Conservation (phyloP, 2,797 vertebrate genomes). For the Siniperca scherzeri region DNA sequence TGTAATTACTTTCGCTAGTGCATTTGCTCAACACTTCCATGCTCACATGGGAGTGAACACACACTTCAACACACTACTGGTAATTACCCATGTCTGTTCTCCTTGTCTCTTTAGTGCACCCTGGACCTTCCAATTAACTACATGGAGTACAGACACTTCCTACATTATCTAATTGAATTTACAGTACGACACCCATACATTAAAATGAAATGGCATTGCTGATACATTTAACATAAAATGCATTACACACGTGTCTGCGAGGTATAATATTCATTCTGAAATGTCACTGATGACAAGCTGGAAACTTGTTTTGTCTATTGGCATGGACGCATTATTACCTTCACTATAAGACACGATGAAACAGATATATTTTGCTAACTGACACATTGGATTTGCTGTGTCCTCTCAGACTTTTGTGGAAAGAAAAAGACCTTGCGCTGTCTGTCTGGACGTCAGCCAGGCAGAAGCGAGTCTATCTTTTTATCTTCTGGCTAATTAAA, state of each 20-base stretch:
- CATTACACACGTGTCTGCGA: slow-evolving; percentile 6
- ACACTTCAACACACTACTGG: slow-evolving; percentile 17
- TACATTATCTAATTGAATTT: slow-evolving; percentile 57
- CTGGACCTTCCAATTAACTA: slow-evolving; percentile 65
- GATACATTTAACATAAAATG: slow-evolving; percentile 17
- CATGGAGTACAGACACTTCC: slow-evolving; percentile 43
- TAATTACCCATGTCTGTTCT: slow-evolving; percentile 67
- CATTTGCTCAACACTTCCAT: slow-evolving; percentile 2
- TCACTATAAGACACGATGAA: slow-evolving; percentile 27
- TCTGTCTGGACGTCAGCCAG: slow-evolving; percentile 43
- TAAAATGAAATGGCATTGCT: slow-evolving; percentile 44
- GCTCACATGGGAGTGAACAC: background rate
- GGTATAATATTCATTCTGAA: slow-evolving; percentile 33
- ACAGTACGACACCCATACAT: slow-evolving; percentile 14
- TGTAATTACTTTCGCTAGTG: slow-evolving; percentile 62
- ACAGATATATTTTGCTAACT: slow-evolving; percentile 51
- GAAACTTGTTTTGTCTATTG: slow-evolving; percentile 48
- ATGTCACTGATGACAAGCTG: slow-evolving; percentile 38
- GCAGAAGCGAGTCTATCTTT: slow-evolving; percentile 47
- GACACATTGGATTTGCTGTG: slow-evolving; percentile 42
- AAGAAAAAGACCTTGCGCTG: slow-evolving; percentile 42
- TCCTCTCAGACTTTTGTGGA: slow-evolving; percentile 30
- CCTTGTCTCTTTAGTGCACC: slow-evolving; percentile 64
- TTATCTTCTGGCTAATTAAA: slow-evolving; percentile 77
- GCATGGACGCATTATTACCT: slow-evolving; percentile 46